Evolutionary conservation across 2,113 vertebrate species (phyloP).

Genomic region (Plotosus lineatus): DNA sequence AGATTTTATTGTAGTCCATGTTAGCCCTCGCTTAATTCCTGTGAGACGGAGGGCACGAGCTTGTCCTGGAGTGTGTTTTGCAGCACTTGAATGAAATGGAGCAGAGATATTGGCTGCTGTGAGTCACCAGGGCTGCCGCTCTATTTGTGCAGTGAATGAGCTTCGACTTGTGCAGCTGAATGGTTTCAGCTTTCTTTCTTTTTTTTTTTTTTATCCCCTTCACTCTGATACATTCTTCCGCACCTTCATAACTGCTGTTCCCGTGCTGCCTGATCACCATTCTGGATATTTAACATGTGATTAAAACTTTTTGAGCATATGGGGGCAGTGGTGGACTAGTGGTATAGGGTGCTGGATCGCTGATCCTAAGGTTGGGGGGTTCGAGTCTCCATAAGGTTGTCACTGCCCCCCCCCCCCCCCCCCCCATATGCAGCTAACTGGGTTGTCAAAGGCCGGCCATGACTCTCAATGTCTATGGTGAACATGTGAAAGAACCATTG

Average conservation of each 20-base stretch:
- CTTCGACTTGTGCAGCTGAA: slow-evolving; percentile 48
- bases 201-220: slow-evolving; percentile 15
- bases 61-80: slow-evolving; percentile 29
- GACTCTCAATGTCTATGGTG: too few relatives aligned
- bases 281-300: slow-evolving; percentile 38
- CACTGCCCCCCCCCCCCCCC: too few relatives aligned
- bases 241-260: slow-evolving; percentile 63
- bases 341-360: too few relatives aligned
- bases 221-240: slow-evolving; percentile 44
- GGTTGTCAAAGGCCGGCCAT: too few relatives aligned
- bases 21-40: slow-evolving; percentile 22
- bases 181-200: slow-evolving; percentile 55
- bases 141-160: slow-evolving; percentile 42
- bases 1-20: slow-evolving; percentile 18
- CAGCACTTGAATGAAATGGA: slow-evolving; percentile 34
- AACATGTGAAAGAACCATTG: too few relatives aligned
- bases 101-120: slow-evolving; percentile 44
- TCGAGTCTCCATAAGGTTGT: too few relatives aligned
- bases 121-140: slow-evolving; percentile 33
- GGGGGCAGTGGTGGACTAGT: too few relatives aligned
- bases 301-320: too few relatives aligned
- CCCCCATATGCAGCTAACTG: too few relatives aligned
- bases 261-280: slow-evolving; percentile 51
- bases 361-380: too few relatives aligned
- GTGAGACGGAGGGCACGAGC: neutral